Conservation (phyloP, 2,888 invertebrate genomes). For the Sphaerophoria rueppellii region DNA sequence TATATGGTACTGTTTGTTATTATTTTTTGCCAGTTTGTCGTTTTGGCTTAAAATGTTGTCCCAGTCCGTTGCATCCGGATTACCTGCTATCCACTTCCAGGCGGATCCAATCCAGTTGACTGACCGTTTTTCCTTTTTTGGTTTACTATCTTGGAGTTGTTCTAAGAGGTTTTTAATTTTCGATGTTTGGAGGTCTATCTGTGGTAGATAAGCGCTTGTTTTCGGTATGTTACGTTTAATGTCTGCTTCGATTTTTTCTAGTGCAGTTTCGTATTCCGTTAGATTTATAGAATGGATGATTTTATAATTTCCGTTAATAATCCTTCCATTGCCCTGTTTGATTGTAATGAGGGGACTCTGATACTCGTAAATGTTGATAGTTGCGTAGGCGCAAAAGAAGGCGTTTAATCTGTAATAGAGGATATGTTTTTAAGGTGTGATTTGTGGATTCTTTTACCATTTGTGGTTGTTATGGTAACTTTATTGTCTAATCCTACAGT, state of each 20-base stretch:
- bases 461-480: constrained; percentile 16
- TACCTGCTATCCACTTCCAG: not conserved
- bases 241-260: not conserved
- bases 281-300: constrained; percentile 71
- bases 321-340: constrained; percentile 53
- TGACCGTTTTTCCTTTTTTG: not conserved
- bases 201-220: not conserved
- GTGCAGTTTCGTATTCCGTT: not conserved
- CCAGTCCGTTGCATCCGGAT: not conserved
- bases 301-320: constrained; percentile 57
- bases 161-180: not conserved
- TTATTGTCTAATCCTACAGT: constrained; percentile 21
- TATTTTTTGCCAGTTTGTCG: not conserved
- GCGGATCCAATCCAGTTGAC: not conserved
- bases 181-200: not conserved
- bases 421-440: constrained; percentile 19
- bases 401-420: constrained; percentile 12
- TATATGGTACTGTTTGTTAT: not conserved
- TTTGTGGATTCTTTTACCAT: constrained; percentile 23
- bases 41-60: not conserved
- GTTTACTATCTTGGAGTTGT: not conserved
- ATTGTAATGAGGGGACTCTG: constrained; percentile 41
- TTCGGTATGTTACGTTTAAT: not conserved
- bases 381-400: not conserved
- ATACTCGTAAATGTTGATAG: not conserved